Evolutionary conservation across 2,888 invertebrate genomes (phyloP), one percentile per base, ranked within the genome.

Genomic region (Shargacucullia verbasci): DNA sequence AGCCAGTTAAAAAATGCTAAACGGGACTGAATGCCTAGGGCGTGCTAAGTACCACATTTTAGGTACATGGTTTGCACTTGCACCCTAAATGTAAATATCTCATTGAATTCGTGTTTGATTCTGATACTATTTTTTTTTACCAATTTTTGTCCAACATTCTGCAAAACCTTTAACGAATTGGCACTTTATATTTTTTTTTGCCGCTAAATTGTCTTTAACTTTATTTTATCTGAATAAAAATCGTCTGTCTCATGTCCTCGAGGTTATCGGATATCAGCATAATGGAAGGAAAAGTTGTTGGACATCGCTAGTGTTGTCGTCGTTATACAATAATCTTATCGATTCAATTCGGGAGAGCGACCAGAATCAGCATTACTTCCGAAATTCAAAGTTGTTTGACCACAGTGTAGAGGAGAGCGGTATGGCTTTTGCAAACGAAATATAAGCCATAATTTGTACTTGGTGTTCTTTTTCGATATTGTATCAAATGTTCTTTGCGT

Each of bases 301-400:
- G 39, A 44, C 59, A 49, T 44, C 35, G 55, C 70, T 61, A 71
- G 69, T 66, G 66, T 38, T 13, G 15, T 40, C 39, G 64, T 40
- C 39, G 64, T 80, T 79, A 73, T 66, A 77, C 75, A 81, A 80
- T 78, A 70, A 78, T 77, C 61, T 81, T 82, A 82, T 83, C 82
- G 73, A 67, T 59, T 68, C 44, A 65, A 70, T 71, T 80, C 65
- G 65, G 69, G 66, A 60, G 60, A 64, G 46, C 41, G 53, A 66
- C 43, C 55, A 59, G 55, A 76, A 71, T 72, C 65, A 64, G 48
- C 53, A 55, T 66, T 75, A 79, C 79, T 80, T 80, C 80, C 75
- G 65, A 79, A 80, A 75, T 70, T 72, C 56, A 49, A 58, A 63
- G 41, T 57, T 40, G 50, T 12, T 33, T 35, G 39, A 20, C 15